A percentile compares a stretch with the other conserved stretches of the same genome.
Evolutionary conservation across 2,797 vertebrate species (phyloP).

Genomic region (Anomalospiza imberbis): DNA sequence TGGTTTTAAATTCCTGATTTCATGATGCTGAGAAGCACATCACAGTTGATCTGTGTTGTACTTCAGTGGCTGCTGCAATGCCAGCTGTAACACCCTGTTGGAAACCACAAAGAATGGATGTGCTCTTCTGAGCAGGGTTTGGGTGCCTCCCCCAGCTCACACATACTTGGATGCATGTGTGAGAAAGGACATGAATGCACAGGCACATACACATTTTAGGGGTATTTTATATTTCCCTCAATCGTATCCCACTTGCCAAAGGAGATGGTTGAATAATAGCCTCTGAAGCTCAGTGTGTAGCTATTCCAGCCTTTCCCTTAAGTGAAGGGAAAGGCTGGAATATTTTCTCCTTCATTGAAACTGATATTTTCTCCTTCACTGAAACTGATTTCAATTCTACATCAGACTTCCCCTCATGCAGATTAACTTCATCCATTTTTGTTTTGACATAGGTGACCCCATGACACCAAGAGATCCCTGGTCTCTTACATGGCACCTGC

Average conservation of each 20-base stretch:
- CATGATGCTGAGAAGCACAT: background rate
- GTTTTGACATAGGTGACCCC: background rate
- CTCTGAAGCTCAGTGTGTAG: background rate
- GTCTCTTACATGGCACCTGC: background rate
- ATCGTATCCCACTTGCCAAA: background rate
- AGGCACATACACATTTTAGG: background rate
- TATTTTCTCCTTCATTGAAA: background rate
- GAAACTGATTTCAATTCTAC: background rate
- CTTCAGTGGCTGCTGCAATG: background rate
- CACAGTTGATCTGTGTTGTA: background rate
- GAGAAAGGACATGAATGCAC: background rate
- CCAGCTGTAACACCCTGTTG: background rate
- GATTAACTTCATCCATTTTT: background rate
- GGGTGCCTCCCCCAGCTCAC: background rate
- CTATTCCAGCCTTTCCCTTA: background rate
- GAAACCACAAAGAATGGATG: background rate
- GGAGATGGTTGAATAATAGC: background rate
- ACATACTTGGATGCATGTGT: fast-evolving
- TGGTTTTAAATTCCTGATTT: background rate
- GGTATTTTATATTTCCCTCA: background rate
- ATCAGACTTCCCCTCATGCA: background rate
- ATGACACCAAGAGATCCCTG: background rate
- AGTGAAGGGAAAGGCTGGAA: too few species aligned
- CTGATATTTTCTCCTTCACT: background rate
- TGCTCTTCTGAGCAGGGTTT: background rate